phyloP scores from a whole-genome alignment of 2,888 invertebrate species.

The Actias luna region DNA sequence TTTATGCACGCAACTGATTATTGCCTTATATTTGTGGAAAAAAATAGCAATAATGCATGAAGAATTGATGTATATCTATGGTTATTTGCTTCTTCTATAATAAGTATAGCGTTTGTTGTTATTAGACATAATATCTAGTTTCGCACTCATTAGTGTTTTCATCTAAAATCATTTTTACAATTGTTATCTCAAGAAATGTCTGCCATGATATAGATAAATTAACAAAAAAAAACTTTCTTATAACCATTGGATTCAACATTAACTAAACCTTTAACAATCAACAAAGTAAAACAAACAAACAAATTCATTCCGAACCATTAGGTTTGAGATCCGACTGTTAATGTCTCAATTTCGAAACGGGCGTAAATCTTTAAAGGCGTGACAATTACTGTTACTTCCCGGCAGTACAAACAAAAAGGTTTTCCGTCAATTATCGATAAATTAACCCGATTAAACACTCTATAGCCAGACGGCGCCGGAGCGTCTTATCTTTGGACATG shows the following conservation, averaged over 20 bases:
- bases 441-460: conserved; percentile 81
- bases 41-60: too few species aligned
- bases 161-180: too few species aligned
- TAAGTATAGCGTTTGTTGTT: not conserved
- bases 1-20: too few species aligned
- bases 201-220: not conserved
- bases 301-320: conserved; percentile 81
- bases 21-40: too few species aligned
- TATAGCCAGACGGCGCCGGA: conserved; percentile 75
- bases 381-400: conserved; percentile 82
- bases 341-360: conserved; percentile 82
- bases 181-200: too few species aligned
- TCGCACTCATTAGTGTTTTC: not conserved
- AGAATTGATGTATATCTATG: not conserved
- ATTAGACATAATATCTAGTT: not conserved
- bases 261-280: conserved; percentile 61
- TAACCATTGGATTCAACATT: not conserved
- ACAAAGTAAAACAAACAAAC: conserved; percentile 71
- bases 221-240: not conserved
- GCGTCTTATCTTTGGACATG: conserved; percentile 75
- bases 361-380: conserved; percentile 82
- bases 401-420: conserved; percentile 81
- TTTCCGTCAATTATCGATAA: conserved; percentile 82
- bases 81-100: not conserved
- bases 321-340: conserved; percentile 80